Evolutionary conservation across 2,113 vertebrate species (phyloP).

Genomic region (Callionymus lyra): DNA sequence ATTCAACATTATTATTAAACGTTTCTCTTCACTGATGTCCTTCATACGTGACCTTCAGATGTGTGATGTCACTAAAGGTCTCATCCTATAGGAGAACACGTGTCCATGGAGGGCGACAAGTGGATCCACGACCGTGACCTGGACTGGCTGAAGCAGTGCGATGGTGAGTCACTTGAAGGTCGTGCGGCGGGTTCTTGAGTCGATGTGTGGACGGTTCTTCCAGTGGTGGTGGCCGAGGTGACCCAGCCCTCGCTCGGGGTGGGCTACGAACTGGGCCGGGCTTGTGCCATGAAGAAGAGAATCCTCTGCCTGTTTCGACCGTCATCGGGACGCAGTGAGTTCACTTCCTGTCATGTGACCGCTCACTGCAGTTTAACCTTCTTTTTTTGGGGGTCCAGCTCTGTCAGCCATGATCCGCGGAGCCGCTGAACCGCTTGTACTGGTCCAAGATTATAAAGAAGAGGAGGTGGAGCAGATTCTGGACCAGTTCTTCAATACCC

Average conservation of each 20-base stretch:
- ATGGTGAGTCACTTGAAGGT: constrained; percentile 21
- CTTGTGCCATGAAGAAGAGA: constrained; percentile 30
- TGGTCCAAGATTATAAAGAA: constrained; percentile 37
- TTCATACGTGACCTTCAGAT: too few species aligned
- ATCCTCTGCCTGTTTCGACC: constrained; percentile 48
- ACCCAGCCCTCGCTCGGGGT: constrained; percentile 52
- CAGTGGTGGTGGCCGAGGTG: constrained; percentile 47
- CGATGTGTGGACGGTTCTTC: not conserved
- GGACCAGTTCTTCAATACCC: constrained; percentile 24
- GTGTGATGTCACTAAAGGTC: constrained; percentile 21
- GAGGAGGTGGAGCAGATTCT: constrained; percentile 34
- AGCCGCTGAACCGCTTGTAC: constrained; percentile 11
- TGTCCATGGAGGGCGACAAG: not conserved
- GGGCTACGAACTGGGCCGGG: constrained; percentile 48
- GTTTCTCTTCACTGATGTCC: too few species aligned
- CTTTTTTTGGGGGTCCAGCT: too few species aligned
- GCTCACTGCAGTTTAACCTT: not conserved
- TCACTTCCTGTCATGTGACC: constrained; percentile 1
- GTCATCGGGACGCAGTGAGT: constrained; percentile 37
- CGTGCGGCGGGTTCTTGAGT: not conserved
- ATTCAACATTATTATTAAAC: too few species aligned
- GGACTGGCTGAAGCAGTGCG: constrained; percentile 30
- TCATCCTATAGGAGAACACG: constrained; percentile 42
- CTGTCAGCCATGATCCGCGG: constrained; percentile 56
- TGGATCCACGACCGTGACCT: constrained; percentile 44